Conservation (phyloP, 2,113 vertebrate genomes). For the Saccopteryx leptura region DNA sequence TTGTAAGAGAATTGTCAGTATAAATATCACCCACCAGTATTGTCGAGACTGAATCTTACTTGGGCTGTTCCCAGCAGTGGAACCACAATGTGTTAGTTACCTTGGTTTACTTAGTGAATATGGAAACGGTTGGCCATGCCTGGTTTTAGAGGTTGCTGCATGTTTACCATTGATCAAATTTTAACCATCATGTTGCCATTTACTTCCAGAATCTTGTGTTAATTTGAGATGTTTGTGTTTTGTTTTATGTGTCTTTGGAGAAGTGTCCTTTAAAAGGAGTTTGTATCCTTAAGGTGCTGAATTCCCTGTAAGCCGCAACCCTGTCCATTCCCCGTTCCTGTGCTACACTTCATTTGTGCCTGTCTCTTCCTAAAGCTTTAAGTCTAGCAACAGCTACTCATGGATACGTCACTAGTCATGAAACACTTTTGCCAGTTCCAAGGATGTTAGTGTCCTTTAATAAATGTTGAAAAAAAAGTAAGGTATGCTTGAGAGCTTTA, state of each 20-base stretch:
- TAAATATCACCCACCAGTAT: conserved; percentile 66
- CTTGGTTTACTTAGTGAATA: neutral
- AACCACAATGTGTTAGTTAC: neutral
- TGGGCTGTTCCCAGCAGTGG: neutral
- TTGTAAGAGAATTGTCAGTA: conserved; percentile 50
- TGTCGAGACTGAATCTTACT: conserved; percentile 26
- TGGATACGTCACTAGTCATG: neutral
- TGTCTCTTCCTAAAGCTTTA: neutral
- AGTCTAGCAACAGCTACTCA: conserved; percentile 20
- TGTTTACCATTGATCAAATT: neutral
- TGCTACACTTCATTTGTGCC: neutral
- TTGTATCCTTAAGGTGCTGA: conserved; percentile 65
- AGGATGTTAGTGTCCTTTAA: conserved; percentile 60
- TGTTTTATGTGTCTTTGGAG: neutral
- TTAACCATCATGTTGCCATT: conserved; percentile 9
- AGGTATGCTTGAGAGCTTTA: neutral
- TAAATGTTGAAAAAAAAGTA: conserved; percentile 67
- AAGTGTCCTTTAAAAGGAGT: conserved; percentile 48
- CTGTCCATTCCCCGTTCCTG: neutral
- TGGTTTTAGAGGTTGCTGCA: neutral
- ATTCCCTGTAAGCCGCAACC: neutral
- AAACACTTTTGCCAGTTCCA: conserved; percentile 5
- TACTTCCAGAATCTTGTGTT: neutral
- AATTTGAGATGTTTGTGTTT: neutral
- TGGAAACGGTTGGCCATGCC: neutral